phyloP scores from a whole-genome alignment of 2,888 invertebrate species.

The Andrena bicolor region DNA sequence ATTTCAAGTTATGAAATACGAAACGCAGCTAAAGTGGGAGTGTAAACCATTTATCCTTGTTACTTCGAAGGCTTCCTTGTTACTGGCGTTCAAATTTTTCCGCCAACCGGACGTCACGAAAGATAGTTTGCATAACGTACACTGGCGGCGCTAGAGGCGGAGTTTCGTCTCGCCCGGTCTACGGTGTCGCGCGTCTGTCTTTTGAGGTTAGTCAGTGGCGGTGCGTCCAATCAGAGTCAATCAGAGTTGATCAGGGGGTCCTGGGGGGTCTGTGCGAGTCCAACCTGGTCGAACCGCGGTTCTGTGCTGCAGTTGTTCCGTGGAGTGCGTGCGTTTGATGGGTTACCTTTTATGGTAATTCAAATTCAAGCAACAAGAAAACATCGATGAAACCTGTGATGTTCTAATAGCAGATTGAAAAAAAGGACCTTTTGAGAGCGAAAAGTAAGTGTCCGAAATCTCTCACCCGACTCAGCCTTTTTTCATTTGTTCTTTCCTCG shows the following conservation, averaged over 20 bases:
- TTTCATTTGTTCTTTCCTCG: not conserved
- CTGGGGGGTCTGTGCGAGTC: slow-evolving; percentile 20
- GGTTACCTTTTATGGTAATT: slow-evolving; percentile 84
- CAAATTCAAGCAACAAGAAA: slow-evolving; percentile 75
- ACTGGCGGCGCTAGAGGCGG: not conserved
- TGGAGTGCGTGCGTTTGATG: slow-evolving; percentile 67
- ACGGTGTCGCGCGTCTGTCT: slow-evolving; percentile 10
- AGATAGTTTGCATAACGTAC: not conserved
- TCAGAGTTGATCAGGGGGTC: slow-evolving; percentile 6
- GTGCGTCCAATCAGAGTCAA: slow-evolving; percentile 33
- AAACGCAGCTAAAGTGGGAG: too few relatives aligned
- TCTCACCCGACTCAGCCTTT: not conserved
- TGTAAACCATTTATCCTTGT: too few relatives aligned
- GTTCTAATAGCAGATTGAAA: slow-evolving; percentile 66
- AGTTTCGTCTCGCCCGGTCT: not conserved
- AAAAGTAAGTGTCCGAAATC: slow-evolving; percentile 63
- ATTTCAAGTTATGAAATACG: too few relatives aligned
- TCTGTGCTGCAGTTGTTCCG: slow-evolving; percentile 48
- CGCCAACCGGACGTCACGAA: not conserved
- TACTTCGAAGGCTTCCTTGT: too few relatives aligned
- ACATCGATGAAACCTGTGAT: slow-evolving; percentile 72
- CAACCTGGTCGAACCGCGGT: slow-evolving; percentile 20
- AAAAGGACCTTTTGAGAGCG: slow-evolving; percentile 28
- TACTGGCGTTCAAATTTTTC: slow-evolving; percentile 9
- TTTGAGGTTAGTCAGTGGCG: not conserved